Evolutionary conservation across 2,113 vertebrate species (phyloP).

Genomic region (Macquaria ambigua): DNA sequence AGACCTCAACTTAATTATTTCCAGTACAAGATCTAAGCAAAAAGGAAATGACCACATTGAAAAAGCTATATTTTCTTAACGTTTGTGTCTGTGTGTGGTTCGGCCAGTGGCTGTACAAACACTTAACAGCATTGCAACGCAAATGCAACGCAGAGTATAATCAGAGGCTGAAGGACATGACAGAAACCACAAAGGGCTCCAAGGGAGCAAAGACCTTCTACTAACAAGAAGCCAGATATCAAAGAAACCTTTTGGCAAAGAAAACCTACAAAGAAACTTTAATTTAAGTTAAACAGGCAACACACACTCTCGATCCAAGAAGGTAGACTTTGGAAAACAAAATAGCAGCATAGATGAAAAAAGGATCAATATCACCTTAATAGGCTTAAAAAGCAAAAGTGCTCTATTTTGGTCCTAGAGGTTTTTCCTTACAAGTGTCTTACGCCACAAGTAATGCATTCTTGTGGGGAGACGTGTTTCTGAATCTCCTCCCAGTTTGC

Average conservation of each 20-base stretch:
- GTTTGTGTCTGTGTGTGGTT: constrained; percentile 41
- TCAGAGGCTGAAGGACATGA: constrained; percentile 29
- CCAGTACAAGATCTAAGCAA: not conserved
- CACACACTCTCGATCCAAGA: not conserved
- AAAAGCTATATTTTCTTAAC: not conserved
- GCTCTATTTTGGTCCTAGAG: not conserved
- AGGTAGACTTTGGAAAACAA: not conserved
- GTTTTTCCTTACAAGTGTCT: constrained; percentile 23
- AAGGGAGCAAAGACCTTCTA: constrained; percentile 2
- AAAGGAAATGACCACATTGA: constrained; percentile 6
- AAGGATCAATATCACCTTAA: constrained; percentile 20
- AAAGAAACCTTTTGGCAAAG: constrained; percentile 21
- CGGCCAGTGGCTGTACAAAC: constrained; percentile 9
- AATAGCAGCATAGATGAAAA: not conserved
- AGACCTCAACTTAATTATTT: constrained; percentile 11
- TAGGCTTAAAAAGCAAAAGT: constrained; percentile 6
- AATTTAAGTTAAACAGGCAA: not conserved
- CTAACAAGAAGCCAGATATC: constrained; percentile 28
- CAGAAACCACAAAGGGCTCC: constrained; percentile 26
- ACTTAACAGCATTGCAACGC: constrained; percentile 9
- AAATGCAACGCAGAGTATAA: constrained; percentile 27
- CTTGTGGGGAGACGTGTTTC: constrained; percentile 29
- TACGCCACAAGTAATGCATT: constrained; percentile 39
- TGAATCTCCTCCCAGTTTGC: constrained; percentile 43
- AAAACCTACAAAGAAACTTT: constrained; percentile 5